Percentiles rank a stretch among this genome's conserved stretches.
phyloP scores from a whole-genome alignment of 2,113 vertebrate species.

The Mungos mungo region DNA sequence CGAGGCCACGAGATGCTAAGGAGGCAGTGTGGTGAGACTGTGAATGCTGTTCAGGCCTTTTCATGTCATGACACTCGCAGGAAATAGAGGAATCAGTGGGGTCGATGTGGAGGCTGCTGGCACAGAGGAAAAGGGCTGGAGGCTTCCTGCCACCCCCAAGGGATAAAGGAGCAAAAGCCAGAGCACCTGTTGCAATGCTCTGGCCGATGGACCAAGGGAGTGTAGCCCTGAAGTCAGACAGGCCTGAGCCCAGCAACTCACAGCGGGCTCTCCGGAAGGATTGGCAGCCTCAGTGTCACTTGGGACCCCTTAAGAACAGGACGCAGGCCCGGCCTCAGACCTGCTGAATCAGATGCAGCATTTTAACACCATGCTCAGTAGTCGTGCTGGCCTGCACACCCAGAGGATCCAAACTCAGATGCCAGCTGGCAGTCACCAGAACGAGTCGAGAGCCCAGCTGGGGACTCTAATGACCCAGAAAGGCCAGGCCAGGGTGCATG shows the following conservation, averaged over 20 bases:
- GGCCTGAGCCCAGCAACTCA: background rate
- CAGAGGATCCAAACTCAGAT: background rate
- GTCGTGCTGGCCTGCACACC: background rate
- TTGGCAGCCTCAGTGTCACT: rapidly evolving
- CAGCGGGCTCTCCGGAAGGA: background rate
- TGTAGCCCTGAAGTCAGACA: background rate
- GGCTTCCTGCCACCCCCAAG: background rate
- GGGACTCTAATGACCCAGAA: background rate
- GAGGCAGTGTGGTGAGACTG: rapidly evolving
- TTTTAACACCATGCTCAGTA: background rate
- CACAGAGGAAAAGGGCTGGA: background rate
- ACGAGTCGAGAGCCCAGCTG: background rate
- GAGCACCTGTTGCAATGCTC: background rate
- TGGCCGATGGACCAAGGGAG: background rate
- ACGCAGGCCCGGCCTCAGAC: background rate
- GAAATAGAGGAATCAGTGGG: background rate
- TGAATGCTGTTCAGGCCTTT: background rate
- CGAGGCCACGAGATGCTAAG: background rate
- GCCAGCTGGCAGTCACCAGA: background rate
- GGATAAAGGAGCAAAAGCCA: no score
- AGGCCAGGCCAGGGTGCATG: background rate
- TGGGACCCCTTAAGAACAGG: background rate
- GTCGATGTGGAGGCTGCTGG: background rate
- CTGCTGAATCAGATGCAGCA: background rate
- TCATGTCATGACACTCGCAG: rapidly evolving